These are phyloP conservation scores for Vespertilio murinus DNA, from an alignment of 2,797 vertebrate species.

Conservation along the genomic window DNA sequence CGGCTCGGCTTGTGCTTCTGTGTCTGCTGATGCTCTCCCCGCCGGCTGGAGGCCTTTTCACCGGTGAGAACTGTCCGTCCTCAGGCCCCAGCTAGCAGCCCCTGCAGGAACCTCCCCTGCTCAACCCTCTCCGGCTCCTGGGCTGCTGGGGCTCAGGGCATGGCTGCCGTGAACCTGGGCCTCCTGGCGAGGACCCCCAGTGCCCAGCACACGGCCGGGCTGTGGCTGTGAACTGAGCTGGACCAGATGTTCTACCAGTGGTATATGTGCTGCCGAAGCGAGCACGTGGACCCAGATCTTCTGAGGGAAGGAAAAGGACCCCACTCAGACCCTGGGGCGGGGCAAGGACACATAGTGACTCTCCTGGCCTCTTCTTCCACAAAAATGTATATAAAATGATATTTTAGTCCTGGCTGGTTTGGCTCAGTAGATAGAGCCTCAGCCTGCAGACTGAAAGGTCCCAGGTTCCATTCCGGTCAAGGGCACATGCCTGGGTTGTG, in stretches of 20 bases:
- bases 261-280: too few relatives aligned
- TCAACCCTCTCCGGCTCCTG: background rate
- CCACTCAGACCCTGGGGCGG: background rate
- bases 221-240: background rate
- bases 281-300: too few relatives aligned
- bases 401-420: too few relatives aligned
- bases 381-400: background rate
- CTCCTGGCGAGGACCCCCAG: background rate
- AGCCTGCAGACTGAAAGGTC: too few relatives aligned
- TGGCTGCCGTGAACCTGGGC: background rate
- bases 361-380: background rate
- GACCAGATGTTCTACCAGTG: too few relatives aligned
- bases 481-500: too few relatives aligned
- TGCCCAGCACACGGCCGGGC: background rate
- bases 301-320: background rate
- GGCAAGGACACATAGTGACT: background rate
- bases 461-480: too few relatives aligned
- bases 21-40: too few relatives aligned
- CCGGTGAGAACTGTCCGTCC: too few relatives aligned
- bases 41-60: background rate
- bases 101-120: background rate
- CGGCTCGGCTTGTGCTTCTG: background rate
- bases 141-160: background rate
- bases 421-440: too few relatives aligned
- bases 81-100: background rate